These are phyloP conservation scores for Oryzias curvinotus DNA, from an alignment of 2,113 vertebrate genomes.

Conservation along the genomic window DNA sequence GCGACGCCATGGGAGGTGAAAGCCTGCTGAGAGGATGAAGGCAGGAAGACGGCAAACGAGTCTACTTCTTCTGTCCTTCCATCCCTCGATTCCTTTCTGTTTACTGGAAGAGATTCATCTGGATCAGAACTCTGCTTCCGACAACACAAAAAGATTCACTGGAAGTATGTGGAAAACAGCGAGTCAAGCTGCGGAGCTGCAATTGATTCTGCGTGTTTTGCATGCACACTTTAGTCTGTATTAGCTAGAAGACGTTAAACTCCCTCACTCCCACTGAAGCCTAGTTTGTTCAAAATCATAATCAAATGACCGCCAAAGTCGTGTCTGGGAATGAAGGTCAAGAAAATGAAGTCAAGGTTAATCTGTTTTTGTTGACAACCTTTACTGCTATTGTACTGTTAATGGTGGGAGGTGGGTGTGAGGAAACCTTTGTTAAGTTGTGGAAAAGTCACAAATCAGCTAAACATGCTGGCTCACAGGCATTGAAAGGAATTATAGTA, in stretches of 20 bases:
- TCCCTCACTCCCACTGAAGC: conserved; percentile 21
- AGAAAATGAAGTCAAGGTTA: conserved; percentile 45
- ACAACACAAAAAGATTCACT: background rate
- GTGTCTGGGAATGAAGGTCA: conserved; percentile 41
- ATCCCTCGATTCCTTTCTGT: conserved; percentile 2
- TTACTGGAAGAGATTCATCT: conserved; percentile 10
- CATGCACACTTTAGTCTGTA: no score
- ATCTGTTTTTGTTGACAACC: conserved; percentile 10
- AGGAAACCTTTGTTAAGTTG: no score
- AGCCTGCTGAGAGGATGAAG: conserved; percentile 52
- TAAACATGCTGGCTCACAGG: no score
- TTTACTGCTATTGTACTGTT: no score
- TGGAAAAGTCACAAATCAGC: no score
- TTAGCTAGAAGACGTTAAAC: background rate
- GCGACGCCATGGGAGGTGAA: conserved; percentile 45
- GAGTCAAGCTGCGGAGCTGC: no score
- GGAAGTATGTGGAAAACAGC: background rate
- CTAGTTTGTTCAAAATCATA: conserved; percentile 26
- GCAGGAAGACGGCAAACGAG: conserved; percentile 37
- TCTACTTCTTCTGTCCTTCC: conserved; percentile 27
- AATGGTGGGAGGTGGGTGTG: no score
- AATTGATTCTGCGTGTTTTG: no score
- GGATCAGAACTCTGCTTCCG: conserved; percentile 33
- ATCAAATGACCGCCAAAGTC: conserved; percentile 34
- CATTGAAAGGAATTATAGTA: no score